These are phyloP conservation scores for Cyanistes caeruleus DNA, from an alignment of 2,113 vertebrate genomes.

Conservation along the genomic window DNA sequence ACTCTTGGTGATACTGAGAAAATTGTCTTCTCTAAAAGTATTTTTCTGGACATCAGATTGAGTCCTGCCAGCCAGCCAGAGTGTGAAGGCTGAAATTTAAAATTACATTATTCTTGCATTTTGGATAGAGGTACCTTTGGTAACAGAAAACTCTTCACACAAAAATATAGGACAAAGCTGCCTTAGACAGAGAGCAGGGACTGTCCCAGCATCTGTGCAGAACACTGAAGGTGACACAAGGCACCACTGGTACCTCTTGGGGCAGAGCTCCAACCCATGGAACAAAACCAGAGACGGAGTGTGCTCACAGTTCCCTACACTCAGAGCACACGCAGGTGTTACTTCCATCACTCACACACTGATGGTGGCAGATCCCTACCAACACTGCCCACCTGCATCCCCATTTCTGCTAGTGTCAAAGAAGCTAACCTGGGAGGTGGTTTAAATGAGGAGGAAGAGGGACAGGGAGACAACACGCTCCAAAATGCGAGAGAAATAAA, in stretches of 20 bases:
- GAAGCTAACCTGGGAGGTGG: not conserved
- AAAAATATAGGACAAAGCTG: not conserved
- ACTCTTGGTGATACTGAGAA: not conserved
- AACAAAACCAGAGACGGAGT: not conserved
- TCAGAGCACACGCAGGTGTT: not conserved
- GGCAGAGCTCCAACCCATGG: not conserved
- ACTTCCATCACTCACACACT: no score
- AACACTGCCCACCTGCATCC: no score
- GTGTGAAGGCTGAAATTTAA: not conserved
- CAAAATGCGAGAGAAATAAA: not conserved
- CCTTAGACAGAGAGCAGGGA: not conserved
- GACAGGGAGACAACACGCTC: not conserved
- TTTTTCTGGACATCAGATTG: not conserved
- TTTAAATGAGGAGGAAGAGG: not conserved
- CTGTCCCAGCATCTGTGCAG: not conserved
- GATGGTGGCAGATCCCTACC: not conserved
- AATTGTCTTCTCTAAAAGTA: not conserved
- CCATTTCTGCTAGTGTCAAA: not conserved
- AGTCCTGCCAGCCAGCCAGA: not conserved
- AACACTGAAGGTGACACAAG: not conserved
- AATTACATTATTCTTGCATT: not conserved
- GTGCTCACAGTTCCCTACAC: not conserved
- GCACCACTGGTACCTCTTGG: not conserved
- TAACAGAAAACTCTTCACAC: not conserved
- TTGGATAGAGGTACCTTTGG: not conserved